Evolutionary conservation across 2,888 invertebrate species (phyloP), one percentile per base, ranked within the genome.

Genomic region (Seira musarum): DNA sequence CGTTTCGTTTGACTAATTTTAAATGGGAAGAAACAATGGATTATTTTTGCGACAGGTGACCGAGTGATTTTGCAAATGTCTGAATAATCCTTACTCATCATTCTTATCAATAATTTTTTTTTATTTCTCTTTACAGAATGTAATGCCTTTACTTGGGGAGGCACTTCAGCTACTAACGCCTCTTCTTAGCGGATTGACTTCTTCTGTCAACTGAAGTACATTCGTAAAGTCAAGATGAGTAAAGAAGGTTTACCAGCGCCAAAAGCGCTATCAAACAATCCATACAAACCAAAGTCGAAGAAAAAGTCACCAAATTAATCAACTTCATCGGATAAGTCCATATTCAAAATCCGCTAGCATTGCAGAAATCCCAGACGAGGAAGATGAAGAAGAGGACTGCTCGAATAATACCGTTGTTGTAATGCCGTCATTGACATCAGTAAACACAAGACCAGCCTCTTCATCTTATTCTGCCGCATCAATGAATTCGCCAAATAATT

Each of bases 151-250:
- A 53, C 15, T 15, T 30, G 30, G 30, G 17, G 53, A n/a, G 13
- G 13, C 53, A 3, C 17, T 3, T 13, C 53, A 3, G 15, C 13
- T 53, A 53, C 8, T 30, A 13, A 3, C 53, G 2, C n/a, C 17
- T 53, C 6, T 13, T 53, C 40, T 17, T 3, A 3, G 17, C 3
- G 53, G 13, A 17, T 8, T 53, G 53, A 53, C 53, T 8, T 53
- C 13, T 53, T 53, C n/a, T 53, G 17, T 3, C 3, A 53, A 15
- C 17, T 13, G 30, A 53, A 53, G 53, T 15, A 30, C 30, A 53
- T 53, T 15, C 3, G 53, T 40, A 53, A n/a, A 71, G 40, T 46
- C 57, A 79, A 65, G 67, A 79, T 79, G 79, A 69, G 63, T 73
- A 30, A 30, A 53, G 79, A 73, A 53, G 53, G 13, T 53, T 15